These are phyloP conservation scores for Damaliscus lunatus DNA, from an alignment of 2,113 vertebrate species.

Conservation along the genomic window DNA sequence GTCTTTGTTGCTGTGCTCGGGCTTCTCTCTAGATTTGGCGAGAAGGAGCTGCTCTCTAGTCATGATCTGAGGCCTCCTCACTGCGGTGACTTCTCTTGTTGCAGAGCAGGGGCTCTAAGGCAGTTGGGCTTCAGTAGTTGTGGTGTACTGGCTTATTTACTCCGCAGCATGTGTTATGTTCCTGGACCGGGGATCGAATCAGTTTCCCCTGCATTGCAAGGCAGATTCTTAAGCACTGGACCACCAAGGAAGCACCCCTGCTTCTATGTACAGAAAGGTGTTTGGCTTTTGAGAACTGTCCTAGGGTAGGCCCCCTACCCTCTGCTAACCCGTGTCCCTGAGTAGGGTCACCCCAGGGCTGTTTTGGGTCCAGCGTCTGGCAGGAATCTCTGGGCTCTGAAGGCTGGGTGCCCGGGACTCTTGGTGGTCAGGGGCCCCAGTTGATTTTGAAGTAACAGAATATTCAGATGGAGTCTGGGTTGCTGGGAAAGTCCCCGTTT, in stretches of 20 bases:
- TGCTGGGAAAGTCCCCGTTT: not conserved
- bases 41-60: not conserved
- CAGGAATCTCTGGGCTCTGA: not conserved
- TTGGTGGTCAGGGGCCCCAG: not conserved
- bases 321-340: not conserved
- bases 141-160: not conserved
- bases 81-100: not conserved
- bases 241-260: not conserved
- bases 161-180: not conserved
- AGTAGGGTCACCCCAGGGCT: not conserved
- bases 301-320: not conserved
- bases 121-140: not conserved
- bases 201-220: not conserved
- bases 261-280: not conserved
- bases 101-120: not conserved
- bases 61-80: not conserved
- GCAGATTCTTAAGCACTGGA: not conserved
- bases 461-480: not conserved
- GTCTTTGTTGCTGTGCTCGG: not conserved
- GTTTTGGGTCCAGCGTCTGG: not conserved
- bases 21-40: not conserved
- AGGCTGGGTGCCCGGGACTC: not conserved
- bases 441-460: not conserved
- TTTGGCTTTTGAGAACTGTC: not conserved
- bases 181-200: fast-evolving